phyloP scores from a whole-genome alignment of 2,797 vertebrate species.

The Australoheros facetus region DNA sequence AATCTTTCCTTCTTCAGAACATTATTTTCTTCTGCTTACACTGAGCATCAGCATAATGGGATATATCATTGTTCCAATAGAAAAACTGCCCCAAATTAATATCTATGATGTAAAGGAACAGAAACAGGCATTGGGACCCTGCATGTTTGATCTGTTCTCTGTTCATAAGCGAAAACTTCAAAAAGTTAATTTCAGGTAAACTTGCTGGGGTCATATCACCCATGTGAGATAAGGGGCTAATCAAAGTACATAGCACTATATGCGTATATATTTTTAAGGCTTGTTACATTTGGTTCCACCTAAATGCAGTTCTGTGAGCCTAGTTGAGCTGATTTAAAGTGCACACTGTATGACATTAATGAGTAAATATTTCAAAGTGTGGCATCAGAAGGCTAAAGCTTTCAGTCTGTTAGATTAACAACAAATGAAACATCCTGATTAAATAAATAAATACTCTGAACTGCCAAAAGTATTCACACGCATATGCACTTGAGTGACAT shows the following conservation, averaged over 20 bases:
- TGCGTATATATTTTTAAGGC: neutral
- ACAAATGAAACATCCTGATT: neutral
- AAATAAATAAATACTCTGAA: neutral
- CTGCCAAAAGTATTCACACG: too few species aligned
- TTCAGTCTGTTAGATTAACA: neutral
- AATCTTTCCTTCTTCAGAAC: too few species aligned
- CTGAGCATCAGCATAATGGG: too few species aligned
- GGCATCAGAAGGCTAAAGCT: neutral
- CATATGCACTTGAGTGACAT: too few species aligned
- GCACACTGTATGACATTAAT: conserved; percentile 1
- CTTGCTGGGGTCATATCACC: neutral
- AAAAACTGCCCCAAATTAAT: too few species aligned
- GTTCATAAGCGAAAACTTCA: too few species aligned
- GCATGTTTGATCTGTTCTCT: too few species aligned
- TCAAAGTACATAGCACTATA: neutral
- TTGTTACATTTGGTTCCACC: neutral
- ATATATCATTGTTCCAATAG: too few species aligned
- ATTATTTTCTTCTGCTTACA: too few species aligned
- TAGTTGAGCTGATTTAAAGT: neutral
- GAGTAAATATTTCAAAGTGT: conserved; percentile 4
- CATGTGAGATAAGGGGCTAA: neutral
- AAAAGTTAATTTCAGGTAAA: too few species aligned
- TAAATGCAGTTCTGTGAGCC: neutral
- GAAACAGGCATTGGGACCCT: too few species aligned
- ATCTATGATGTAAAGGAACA: too few species aligned